Percentiles rank a stretch among this genome's conserved stretches.
Evolutionary conservation across 2,888 invertebrate species (phyloP).

Genomic region (Amphipoea lucens): DNA sequence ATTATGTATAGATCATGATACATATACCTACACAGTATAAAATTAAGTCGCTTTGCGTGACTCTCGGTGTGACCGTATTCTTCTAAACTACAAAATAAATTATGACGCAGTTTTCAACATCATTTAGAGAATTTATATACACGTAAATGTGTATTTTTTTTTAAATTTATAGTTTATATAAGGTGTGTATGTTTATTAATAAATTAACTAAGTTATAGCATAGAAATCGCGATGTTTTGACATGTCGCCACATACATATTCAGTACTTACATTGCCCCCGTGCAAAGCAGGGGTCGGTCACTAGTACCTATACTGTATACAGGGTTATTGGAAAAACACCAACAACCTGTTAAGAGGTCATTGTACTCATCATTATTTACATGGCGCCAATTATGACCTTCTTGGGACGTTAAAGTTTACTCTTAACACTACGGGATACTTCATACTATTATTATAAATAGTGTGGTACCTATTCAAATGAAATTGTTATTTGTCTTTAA

Average conservation of each 20-base stretch:
- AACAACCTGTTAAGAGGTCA: no score
- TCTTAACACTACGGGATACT: conserved; percentile 7
- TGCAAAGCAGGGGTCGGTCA: not conserved
- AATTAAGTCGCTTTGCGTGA: not conserved
- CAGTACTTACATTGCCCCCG: not conserved
- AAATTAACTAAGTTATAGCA: not conserved
- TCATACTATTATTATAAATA: not conserved
- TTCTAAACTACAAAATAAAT: no score
- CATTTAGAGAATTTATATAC: no score
- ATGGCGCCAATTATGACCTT: not conserved
- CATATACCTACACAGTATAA: not conserved
- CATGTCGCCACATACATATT: not conserved
- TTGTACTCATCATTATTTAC: not conserved
- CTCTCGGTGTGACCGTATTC: not conserved
- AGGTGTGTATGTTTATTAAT: not conserved
- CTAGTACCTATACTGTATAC: no score
- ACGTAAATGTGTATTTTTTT: no score
- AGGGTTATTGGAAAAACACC: no score
- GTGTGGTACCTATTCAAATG: not conserved
- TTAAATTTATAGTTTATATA: no score
- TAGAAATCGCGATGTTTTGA: not conserved
- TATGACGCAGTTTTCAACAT: no score
- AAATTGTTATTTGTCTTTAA: no score
- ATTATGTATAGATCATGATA: no score
- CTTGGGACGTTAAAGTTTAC: not conserved